A percentile compares a stretch with the other conserved stretches of the same genome.
Conservation (phyloP, 35 echinoderm and acorn worm genomes). For the Anneissia japonica region DNA sequence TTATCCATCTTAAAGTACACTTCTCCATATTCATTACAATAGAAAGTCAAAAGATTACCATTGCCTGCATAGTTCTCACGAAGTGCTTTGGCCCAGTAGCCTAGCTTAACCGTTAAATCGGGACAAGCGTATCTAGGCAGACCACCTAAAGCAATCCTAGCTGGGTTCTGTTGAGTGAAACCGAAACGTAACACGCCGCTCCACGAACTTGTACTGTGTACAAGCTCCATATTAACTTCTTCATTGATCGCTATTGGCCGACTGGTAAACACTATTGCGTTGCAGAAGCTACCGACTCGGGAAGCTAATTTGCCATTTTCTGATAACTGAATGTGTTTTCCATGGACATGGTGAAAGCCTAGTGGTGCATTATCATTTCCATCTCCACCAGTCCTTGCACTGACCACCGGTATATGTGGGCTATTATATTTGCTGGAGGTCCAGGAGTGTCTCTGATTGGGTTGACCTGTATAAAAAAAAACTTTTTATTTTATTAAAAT, state of each 20-base stretch:
- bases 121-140: conserved; percentile 93
- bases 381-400: not conserved
- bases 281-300: conserved; percentile 82
- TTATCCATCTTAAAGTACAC: conserved; percentile 75
- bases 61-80: conserved; percentile 70
- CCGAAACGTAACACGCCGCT: conserved; percentile 92
- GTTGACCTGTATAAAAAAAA: not conserved
- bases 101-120: conserved; percentile 79
- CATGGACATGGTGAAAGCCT: conserved; percentile 69
- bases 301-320: conserved; percentile 46
- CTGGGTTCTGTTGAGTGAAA: conserved; percentile 69
- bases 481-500: too few species aligned
- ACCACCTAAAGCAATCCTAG: conserved; percentile 18
- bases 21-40: conserved; percentile 57
- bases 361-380: conserved; percentile 14
- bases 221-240: conserved; percentile 54
- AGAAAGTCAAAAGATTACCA: conserved; percentile 73
- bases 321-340: conserved; percentile 80
- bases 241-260: conserved; percentile 49
- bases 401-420: not conserved
- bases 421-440: not conserved
- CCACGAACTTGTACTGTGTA: conserved; percentile 75
- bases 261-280: conserved; percentile 84
- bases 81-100: conserved; percentile 92
- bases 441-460: not conserved